These are phyloP conservation scores for Hymenopus coronatus DNA, from an alignment of 2,888 invertebrate species.

Conservation along the genomic window DNA sequence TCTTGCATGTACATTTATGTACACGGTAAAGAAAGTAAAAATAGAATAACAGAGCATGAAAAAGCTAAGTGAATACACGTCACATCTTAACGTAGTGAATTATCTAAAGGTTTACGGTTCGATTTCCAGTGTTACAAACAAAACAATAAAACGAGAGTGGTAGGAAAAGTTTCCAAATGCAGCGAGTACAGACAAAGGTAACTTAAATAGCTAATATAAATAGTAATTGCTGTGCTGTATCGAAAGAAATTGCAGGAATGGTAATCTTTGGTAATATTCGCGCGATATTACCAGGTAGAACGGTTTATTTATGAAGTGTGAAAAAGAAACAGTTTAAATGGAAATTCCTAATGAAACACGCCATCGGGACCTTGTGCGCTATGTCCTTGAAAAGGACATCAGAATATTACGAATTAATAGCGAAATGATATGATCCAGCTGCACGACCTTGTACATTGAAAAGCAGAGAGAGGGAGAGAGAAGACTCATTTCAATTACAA, in stretches of 20 bases:
- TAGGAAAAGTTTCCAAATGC: too few relatives aligned
- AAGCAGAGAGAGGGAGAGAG: background rate
- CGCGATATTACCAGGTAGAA: background rate
- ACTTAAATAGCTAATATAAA: too few relatives aligned
- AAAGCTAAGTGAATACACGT: too few relatives aligned
- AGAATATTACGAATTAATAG: background rate
- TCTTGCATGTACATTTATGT: too few relatives aligned
- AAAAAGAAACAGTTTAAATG: background rate
- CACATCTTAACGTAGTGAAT: too few relatives aligned
- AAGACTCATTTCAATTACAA: background rate
- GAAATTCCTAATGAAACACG: background rate
- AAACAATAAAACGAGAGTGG: too few relatives aligned
- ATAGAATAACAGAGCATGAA: too few relatives aligned
- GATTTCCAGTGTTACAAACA: too few relatives aligned
- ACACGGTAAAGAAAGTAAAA: too few relatives aligned
- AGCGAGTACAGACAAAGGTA: too few relatives aligned
- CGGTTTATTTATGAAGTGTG: background rate
- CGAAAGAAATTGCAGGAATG: background rate
- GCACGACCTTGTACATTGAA: background rate
- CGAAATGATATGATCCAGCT: background rate
- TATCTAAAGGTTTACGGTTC: too few relatives aligned
- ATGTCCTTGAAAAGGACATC: background rate
- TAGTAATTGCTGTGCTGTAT: background rate
- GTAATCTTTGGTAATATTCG: background rate
- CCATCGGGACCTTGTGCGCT: background rate